Evolutionary conservation across 2,113 vertebrate species (phyloP), one percentile per base, ranked within the genome.

Genomic region (Phalacrocorax brasilianus): DNA sequence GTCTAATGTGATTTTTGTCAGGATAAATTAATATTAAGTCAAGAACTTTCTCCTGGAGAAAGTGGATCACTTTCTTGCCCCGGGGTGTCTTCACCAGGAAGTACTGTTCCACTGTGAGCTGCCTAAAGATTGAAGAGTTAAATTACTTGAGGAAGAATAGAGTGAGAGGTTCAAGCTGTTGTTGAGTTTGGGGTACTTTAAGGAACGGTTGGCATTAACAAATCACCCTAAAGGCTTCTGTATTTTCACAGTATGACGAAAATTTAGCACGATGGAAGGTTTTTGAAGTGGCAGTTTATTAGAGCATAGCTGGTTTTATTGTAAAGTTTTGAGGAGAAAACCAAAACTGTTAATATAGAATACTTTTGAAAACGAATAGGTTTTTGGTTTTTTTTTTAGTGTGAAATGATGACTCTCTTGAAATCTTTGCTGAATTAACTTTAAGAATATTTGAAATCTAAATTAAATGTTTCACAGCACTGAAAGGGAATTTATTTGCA

Each of bases 351-450:
- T 85, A n/a, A 72, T 28, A 47, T 17, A 38, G 30, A 49, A n/a
- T 53, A 53, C 8, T 86, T 91, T 22, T 33, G 30, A 67, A 86
- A 93, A 80, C 56, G 7, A 83, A 75, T 52, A 72, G 14, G 7
- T 11, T 65, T 68, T 16, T 3, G 4, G 9, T 6, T 0, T 1
- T 1, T 86, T 56, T 1, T 86, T 56, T 56, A 63, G 32, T 16
- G 23, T 63, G 75, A 88, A 89, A 83, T 23, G 26, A 84, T 58
- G 27, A 58, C 14, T 93, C 49, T 76, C 89, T 73, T 65, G 52
- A 50, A 67, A 21, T 42, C 68, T 56, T 75, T 40, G 52, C 65
- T 61, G 14, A 59, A 68, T 38, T 14, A 72, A 50, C 35, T 79
- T 65, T 35, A 45, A 91, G 40, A 81, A 38, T 74, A 71, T 65